Evolutionary conservation across 1,140 invertebrate genomes (phyloP).

Genomic region (Formica selysi): DNA sequence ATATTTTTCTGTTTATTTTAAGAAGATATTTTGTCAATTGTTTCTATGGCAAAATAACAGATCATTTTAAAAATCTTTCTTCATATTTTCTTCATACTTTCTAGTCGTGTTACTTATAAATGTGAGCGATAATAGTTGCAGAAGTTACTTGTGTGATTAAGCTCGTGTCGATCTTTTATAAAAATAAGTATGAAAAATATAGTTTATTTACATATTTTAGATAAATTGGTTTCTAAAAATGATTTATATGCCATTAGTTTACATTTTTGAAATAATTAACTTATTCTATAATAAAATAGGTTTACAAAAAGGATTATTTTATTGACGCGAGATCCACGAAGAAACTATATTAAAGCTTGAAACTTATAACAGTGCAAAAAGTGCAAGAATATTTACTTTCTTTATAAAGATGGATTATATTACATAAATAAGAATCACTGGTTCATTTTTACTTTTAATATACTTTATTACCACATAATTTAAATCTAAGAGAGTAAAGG

Average conservation of each 20-base stretch:
- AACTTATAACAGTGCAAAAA: neutral
- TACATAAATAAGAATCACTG: neutral
- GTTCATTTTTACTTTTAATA: neutral
- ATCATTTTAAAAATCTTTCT: neutral
- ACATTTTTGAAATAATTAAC: neutral
- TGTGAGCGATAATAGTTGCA: conserved; percentile 5
- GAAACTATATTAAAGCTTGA: neutral
- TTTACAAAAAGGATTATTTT: neutral
- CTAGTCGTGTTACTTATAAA: no score
- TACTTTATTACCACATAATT: neutral
- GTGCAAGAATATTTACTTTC: neutral
- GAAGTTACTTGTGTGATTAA: neutral
- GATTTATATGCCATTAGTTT: conserved; percentile 6
- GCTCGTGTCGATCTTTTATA: neutral
- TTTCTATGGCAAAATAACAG: neutral
- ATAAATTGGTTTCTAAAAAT: neutral
- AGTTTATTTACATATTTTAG: neutral
- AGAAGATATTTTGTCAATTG: neutral
- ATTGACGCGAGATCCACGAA: neutral
- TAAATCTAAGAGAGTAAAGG: neutral
- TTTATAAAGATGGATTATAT: neutral
- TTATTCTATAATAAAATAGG: conserved; percentile 16
- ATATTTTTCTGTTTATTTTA: neutral
- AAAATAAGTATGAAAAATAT: neutral
- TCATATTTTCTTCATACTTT: no score